Evolutionary conservation across 2,113 vertebrate species (phyloP), one percentile per base, ranked within the genome.

Genomic region (Rhinoderma darwinii): DNA sequence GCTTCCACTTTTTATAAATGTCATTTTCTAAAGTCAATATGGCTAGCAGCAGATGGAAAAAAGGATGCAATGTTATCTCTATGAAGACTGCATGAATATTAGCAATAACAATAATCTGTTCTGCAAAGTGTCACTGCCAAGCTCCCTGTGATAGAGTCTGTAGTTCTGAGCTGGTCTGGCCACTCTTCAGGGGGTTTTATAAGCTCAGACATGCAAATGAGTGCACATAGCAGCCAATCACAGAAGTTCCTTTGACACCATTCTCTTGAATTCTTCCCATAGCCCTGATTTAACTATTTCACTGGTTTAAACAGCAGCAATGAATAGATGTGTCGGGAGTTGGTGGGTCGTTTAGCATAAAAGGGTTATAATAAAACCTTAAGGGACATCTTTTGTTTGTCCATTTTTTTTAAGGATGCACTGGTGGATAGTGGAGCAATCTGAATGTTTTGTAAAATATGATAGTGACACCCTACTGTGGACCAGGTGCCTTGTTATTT

Each of bases 191-290:
- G n/a, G 90, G 89, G 91, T 95, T 96, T 96, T 93, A 95, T 97
- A 97, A 93, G 89, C 90, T 94, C 95, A 89, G 93, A 88, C 95
- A 97, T 97, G 96, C 95, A 96, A 97, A 97, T 96, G 89, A 92
- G 89, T 80, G 90, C 90, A 88, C 88, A 86, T 12, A 10, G 77
- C 88, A 92, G 92, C 94, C 94, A 94, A 95, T 94, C 90, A 91
- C 83, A 90, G 54, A 73, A 89, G 5, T 72, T 9, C 30, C 43
- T 54, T 75, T 88, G 47, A 76, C 88, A 84, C 76, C 2, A 84
- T 86, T 85, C 89, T 89, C 86, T 88, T 88, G 84, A 89, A 92
- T 84, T 86, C 93, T 90, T 91, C 91, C 90, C 92, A 92, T 91
- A 93, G 93, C 92, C 94, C 94, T 93, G 92, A 91, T 93, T 91